These are phyloP conservation scores for Erythrocercus mccallii DNA, from an alignment of 2,113 vertebrate genomes.

Conservation along the genomic window DNA sequence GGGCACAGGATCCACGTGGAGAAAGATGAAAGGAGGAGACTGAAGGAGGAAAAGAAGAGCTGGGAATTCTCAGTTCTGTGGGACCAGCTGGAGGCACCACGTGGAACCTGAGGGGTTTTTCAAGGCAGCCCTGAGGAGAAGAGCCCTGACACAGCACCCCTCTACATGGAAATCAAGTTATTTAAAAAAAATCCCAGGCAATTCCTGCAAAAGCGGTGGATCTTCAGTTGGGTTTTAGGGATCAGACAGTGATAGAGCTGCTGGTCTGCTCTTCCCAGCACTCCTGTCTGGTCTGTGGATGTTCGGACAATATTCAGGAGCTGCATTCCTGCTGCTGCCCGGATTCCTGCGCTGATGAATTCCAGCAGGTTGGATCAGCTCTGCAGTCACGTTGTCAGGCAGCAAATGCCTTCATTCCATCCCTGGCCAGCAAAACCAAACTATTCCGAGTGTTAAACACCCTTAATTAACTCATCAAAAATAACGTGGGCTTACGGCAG, in stretches of 20 bases:
- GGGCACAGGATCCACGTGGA: neutral
- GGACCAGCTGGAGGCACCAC: neutral
- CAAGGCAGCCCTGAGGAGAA: rapidly evolving
- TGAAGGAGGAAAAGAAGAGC: neutral
- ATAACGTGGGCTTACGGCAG: rapidly evolving
- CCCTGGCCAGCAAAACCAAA: neutral
- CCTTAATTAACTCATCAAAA: neutral
- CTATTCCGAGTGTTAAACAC: neutral
- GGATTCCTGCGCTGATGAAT: neutral
- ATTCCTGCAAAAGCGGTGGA: neutral
- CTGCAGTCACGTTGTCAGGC: neutral
- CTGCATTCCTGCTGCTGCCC: neutral
- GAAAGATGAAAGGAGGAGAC: neutral
- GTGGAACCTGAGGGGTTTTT: neutral
- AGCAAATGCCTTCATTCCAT: neutral
- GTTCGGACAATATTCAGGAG: neutral
- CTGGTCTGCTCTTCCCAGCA: neutral
- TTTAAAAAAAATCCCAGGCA: neutral
- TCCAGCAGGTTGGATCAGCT: neutral
- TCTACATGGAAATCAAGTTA: rapidly evolving
- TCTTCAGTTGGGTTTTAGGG: rapidly evolving
- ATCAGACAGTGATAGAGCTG: neutral
- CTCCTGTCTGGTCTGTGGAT: neutral
- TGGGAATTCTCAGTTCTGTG: neutral
- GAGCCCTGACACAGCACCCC: neutral